Evolutionary conservation across 1,140 invertebrate species (phyloP).

Genomic region (Trichogramma pretiosum): DNA sequence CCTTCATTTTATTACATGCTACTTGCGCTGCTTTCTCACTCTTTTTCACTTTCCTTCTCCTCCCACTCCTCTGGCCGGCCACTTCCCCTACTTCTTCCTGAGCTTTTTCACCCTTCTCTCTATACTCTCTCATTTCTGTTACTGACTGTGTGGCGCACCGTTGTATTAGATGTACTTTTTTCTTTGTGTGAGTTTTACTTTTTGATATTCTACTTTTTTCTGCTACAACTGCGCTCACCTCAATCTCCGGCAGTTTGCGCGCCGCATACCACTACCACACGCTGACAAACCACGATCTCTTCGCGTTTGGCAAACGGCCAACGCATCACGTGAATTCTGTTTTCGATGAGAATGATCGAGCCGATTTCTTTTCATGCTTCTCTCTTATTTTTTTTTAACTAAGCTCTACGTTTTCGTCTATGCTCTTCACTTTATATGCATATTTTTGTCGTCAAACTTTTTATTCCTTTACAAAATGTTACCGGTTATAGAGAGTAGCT

Average conservation of each 20-base stretch:
- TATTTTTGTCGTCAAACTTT: too few species aligned
- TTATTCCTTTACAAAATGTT: too few species aligned
- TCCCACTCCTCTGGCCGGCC: conserved; percentile 15
- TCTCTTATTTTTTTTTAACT: not conserved
- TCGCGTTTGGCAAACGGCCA: conserved; percentile 38
- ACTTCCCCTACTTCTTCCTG: too few species aligned
- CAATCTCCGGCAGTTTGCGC: conserved; percentile 12
- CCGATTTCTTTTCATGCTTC: conserved; percentile 21
- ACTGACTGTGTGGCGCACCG: not conserved
- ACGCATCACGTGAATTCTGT: conserved; percentile 32
- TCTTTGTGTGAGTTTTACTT: too few species aligned
- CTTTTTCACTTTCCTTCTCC: conserved; percentile 23
- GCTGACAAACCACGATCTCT: conserved; percentile 28
- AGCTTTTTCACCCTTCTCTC: conserved; percentile 12
- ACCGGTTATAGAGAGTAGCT: too few species aligned
- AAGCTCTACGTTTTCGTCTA: too few species aligned
- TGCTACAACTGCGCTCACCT: conserved; percentile 8
- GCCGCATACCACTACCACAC: conserved; percentile 3
- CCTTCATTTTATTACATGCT: conserved; percentile 35
- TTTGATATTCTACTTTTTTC: conserved; percentile 5
- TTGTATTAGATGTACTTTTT: too few species aligned
- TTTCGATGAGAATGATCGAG: conserved; percentile 30
- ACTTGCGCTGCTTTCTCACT: conserved; percentile 16
- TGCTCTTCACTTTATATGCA: too few species aligned
- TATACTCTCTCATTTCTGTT: conserved; percentile 5